A percentile compares a stretch with the other conserved stretches of the same genome.
phyloP scores from a whole-genome alignment of 2,113 vertebrate species.

The Meles meles region DNA sequence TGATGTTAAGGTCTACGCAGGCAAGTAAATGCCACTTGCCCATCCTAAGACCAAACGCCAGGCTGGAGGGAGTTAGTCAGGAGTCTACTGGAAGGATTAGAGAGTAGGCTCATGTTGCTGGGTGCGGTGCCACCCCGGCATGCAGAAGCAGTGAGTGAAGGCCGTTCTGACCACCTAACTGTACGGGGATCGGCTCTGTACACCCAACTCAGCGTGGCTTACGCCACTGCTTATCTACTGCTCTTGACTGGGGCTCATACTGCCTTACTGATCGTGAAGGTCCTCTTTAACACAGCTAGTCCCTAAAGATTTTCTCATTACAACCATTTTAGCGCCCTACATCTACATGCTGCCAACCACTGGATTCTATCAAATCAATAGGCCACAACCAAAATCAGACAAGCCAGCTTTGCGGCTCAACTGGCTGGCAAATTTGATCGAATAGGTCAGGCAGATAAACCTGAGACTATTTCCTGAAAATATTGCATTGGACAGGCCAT shows the following conservation, averaged over 20 bases:
- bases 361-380: constrained; percentile 3
- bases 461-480: constrained; percentile 2
- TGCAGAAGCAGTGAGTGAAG: background rate
- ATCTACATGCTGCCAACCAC: background rate
- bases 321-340: background rate
- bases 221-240: background rate
- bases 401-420: background rate
- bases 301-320: background rate
- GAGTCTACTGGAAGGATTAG: background rate
- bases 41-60: constrained; percentile 14
- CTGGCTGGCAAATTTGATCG: constrained; percentile 37
- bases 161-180: background rate
- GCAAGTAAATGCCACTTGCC: background rate
- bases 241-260: background rate
- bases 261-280: background rate
- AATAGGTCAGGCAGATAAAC: background rate
- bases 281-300: background rate
- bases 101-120: background rate
- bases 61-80: background rate
- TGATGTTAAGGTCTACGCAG: background rate
- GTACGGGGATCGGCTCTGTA: background rate
- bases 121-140: background rate
- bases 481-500: background rate
- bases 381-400: background rate
- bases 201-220: background rate